A percentile compares a stretch with the other conserved stretches of the same genome.
These are phyloP conservation scores for Gambusia affinis DNA, from an alignment of 2,113 vertebrate genomes.

Conservation along the genomic window DNA sequence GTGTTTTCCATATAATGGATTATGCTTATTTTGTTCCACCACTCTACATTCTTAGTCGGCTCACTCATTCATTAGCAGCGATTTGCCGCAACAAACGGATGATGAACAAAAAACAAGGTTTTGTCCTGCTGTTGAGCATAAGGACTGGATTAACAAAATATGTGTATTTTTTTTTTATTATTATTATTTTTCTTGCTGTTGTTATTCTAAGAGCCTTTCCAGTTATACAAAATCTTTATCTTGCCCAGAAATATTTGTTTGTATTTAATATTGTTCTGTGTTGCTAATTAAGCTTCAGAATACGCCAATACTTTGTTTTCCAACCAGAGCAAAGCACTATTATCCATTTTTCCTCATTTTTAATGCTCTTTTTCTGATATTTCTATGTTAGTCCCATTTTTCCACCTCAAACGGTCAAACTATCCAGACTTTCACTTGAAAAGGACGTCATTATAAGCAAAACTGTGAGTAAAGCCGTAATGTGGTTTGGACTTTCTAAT, in stretches of 20 bases:
- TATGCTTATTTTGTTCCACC: conserved; percentile 31
- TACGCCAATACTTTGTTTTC: too few species aligned
- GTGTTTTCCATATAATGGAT: conserved; percentile 46
- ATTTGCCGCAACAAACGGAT: neutral
- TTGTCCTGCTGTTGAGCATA: neutral
- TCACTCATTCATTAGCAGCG: conserved; percentile 11
- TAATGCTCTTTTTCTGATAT: neutral
- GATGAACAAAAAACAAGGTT: neutral
- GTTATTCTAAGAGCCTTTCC: neutral
- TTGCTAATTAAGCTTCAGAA: too few species aligned
- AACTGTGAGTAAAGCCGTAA: too few species aligned
- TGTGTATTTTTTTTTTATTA: neutral
- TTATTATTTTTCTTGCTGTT: neutral
- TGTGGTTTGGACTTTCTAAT: neutral
- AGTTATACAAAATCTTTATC: neutral
- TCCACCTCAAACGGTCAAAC: neutral
- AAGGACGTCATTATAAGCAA: neutral
- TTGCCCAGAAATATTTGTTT: too few species aligned
- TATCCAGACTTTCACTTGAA: neutral
- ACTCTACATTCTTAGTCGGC: conserved; percentile 3
- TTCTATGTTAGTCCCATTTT: neutral
- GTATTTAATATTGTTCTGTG: too few species aligned
- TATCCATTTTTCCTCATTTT: too few species aligned
- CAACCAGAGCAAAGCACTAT: too few species aligned
- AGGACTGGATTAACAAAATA: neutral